Conservation (phyloP, 2,888 invertebrate genomes). For the Polydrusus cervinus region DNA sequence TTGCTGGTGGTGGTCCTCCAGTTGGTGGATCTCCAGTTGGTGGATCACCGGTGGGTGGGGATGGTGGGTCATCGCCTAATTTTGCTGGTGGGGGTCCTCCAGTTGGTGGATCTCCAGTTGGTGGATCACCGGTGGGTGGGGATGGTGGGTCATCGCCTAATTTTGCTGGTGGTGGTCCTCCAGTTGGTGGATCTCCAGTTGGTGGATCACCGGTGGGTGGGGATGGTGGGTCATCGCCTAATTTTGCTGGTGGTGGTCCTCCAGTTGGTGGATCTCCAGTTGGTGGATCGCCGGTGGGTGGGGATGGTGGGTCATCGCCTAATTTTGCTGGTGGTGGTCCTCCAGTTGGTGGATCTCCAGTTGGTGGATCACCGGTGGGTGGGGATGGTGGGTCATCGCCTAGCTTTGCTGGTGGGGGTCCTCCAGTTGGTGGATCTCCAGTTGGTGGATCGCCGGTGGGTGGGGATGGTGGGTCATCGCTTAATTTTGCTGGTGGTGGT, state of each 20-base stretch:
- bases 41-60: no score
- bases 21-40: no score
- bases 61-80: no score
- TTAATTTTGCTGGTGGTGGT: neutral
- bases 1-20: no score
- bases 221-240: neutral
- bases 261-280: neutral
- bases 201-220: neutral
- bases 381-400: slow-evolving; percentile 1
- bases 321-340: neutral
- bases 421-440: slow-evolving; percentile 2
- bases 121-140: slow-evolving; percentile 8
- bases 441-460: neutral
- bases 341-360: neutral
- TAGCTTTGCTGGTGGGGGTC: neutral
- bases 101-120: slow-evolving; percentile 1
- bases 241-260: neutral
- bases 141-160: neutral
- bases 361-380: neutral
- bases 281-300: slow-evolving; percentile 2
- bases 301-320: slow-evolving; percentile 9
- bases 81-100: neutral
- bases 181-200: slow-evolving; percentile 7
- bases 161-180: neutral
- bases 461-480: slow-evolving; percentile 10